A percentile compares a stretch with the other conserved stretches of the same genome.
These are phyloP conservation scores for Galerucella nymphaeae DNA, from an alignment of 2,888 invertebrate genomes.

Conservation along the genomic window DNA sequence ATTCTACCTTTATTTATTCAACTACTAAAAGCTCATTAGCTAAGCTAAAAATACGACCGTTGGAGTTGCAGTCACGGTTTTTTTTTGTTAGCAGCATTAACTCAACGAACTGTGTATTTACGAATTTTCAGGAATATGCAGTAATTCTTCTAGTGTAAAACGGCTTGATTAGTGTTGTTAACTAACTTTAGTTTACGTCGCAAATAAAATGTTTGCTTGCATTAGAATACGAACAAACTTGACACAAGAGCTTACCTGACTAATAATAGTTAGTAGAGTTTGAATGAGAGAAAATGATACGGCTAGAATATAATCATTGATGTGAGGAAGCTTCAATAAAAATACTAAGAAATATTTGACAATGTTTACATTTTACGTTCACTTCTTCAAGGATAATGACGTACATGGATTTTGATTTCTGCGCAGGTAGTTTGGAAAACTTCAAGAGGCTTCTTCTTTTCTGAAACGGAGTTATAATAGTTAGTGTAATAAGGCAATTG, in stretches of 20 bases:
- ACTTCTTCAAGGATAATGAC: too few species aligned
- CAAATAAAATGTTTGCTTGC: constrained; percentile 42
- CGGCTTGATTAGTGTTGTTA: constrained; percentile 41
- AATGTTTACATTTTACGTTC: too few species aligned
- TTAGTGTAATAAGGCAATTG: too few species aligned
- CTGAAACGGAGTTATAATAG: too few species aligned
- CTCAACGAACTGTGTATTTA: constrained; percentile 7
- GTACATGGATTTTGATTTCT: too few species aligned
- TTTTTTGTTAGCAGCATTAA: constrained; percentile 3
- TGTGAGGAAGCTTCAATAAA: too few species aligned
- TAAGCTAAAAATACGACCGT: background rate
- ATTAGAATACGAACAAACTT: background rate
- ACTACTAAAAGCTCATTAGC: background rate
- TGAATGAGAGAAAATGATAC: background rate
- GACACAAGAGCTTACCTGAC: background rate
- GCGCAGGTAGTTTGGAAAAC: too few species aligned
- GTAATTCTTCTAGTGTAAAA: constrained; percentile 40
- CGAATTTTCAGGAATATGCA: constrained; percentile 16
- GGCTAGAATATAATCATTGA: too few species aligned
- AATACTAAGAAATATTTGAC: too few species aligned
- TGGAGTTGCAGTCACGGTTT: background rate
- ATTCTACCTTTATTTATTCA: background rate
- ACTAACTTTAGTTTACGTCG: constrained; percentile 28
- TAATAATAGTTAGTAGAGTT: background rate
- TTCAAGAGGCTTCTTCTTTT: too few species aligned